Percentiles rank a stretch among this genome's conserved stretches.
These are phyloP conservation scores for Agrotis ipsilon DNA, from an alignment of 2,888 invertebrate species.

Conservation along the genomic window DNA sequence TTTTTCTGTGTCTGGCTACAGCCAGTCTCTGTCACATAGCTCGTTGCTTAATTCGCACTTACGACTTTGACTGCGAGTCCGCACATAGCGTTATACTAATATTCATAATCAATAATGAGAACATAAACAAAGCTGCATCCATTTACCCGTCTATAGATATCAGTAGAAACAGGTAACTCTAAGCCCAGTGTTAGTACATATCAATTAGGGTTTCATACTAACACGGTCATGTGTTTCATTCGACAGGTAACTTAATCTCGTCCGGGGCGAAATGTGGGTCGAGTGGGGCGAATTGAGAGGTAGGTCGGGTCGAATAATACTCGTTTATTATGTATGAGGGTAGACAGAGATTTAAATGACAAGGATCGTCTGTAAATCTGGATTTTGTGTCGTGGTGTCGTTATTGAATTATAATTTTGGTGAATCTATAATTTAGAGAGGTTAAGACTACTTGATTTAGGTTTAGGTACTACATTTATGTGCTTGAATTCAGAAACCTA, in stretches of 20 bases:
- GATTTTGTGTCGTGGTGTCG: not conserved
- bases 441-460: not conserved
- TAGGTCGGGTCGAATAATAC: slow-evolving; percentile 44
- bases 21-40: no score
- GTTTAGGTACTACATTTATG: not conserved
- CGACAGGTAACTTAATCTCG: slow-evolving; percentile 60
- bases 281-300: slow-evolving; percentile 33
- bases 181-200: slow-evolving; percentile 34
- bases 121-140: not conserved
- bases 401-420: slow-evolving; percentile 9
- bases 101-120: not conserved
- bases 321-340: slow-evolving; percentile 40
- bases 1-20: no score
- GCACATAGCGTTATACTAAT: not conserved
- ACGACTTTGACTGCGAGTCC: no score
- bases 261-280: slow-evolving; percentile 27
- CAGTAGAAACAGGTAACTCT: slow-evolving; percentile 3
- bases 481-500: no score
- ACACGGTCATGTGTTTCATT: slow-evolving; percentile 43
- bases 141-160: not conserved
- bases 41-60: no score
- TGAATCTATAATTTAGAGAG: not conserved
- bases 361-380: slow-evolving; percentile 21
- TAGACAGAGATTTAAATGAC: slow-evolving; percentile 39
- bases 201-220: slow-evolving; percentile 52